Conservation (phyloP, 2,888 invertebrate species). For the Chrysolina oricalcia region DNA sequence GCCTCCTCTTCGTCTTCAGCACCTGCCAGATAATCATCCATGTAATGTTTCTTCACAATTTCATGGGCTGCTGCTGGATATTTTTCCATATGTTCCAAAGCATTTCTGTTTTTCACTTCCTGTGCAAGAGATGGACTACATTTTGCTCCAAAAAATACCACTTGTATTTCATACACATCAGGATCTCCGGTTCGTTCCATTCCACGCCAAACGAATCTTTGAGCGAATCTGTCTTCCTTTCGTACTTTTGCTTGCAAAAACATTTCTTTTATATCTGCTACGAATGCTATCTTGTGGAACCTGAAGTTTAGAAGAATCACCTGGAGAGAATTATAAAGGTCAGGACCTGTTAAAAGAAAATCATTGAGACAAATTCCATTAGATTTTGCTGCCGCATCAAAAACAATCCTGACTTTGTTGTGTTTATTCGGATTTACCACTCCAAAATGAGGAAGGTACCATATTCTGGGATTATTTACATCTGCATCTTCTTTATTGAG, state of each 20-base stretch:
- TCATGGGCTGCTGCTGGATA: not conserved
- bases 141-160: conserved; percentile 1
- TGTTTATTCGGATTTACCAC: conserved; percentile 6
- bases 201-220: not conserved
- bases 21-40: conserved; percentile 9
- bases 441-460: conserved; percentile 29
- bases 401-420: conserved; percentile 6
- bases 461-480: not conserved
- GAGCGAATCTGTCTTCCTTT: conserved; percentile 2
- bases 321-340: not conserved
- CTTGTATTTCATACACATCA: not conserved
- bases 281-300: conserved; percentile 7
- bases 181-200: conserved; percentile 3
- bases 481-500: not conserved
- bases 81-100: not conserved
- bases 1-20: conserved; percentile 5
- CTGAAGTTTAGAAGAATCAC: conserved; percentile 1
- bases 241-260: not conserved
- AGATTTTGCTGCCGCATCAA: not conserved
- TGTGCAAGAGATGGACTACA: too few relatives aligned
- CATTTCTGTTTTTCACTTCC: conserved; percentile 6
- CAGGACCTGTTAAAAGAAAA: conserved; percentile 6
- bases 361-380: not conserved
- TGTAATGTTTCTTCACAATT: not conserved
- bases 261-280: conserved; percentile 12